Percentiles rank a stretch among this genome's conserved stretches.
Evolutionary conservation across 2,888 invertebrate species (phyloP).

Genomic region (Suillia variegata): DNA sequence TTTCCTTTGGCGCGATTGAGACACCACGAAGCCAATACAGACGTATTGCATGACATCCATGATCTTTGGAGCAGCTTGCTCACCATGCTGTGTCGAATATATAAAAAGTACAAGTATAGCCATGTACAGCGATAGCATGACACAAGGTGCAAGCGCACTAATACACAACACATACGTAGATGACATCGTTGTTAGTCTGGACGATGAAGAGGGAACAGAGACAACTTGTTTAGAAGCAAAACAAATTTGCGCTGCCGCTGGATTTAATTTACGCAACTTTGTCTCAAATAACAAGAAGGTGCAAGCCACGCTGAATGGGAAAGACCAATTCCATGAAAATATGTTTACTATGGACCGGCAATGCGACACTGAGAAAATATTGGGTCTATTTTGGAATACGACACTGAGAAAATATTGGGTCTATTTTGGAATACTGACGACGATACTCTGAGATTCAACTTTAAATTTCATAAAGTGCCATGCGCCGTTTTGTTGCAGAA

Average conservation of each 20-base stretch:
- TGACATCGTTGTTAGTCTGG: constrained; percentile 30
- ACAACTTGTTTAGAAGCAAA: no score
- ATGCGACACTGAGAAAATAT: constrained; percentile 8
- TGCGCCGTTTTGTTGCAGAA: no score
- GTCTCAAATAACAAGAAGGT: constrained; percentile 10
- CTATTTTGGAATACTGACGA: no score
- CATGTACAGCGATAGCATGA: constrained; percentile 15
- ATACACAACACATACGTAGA: constrained; percentile 28
- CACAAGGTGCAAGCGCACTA: constrained; percentile 28
- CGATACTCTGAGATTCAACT: no score
- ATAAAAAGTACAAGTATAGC: constrained; percentile 41
- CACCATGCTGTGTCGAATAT: constrained; percentile 40
- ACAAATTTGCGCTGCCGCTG: no score
- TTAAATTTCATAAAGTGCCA: no score
- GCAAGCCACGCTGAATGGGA: constrained; percentile 2
- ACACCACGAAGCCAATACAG: background rate
- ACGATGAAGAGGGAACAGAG: constrained; percentile 41
- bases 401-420: no score
- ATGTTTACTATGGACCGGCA: background rate
- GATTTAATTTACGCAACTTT: constrained; percentile 29
- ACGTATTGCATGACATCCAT: constrained; percentile 21
- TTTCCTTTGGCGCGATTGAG: constrained; percentile 24
- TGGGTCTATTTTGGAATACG: constrained; percentile 29
- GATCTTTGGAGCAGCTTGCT: constrained; percentile 28
- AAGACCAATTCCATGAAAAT: background rate